Conservation (phyloP, 2,888 invertebrate species). For the Spisula subtruncata region DNA sequence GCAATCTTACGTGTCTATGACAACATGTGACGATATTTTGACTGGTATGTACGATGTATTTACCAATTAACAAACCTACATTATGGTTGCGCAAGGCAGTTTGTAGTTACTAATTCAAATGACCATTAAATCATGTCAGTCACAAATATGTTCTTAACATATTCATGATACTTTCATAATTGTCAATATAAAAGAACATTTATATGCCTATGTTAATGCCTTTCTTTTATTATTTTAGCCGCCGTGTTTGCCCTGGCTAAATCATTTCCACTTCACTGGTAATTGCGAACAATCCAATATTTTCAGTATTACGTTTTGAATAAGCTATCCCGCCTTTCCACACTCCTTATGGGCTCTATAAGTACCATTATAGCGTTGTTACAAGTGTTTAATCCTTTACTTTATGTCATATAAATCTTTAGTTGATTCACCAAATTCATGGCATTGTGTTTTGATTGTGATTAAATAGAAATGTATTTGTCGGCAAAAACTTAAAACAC, state of each 20-base stretch:
- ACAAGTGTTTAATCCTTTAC: slow-evolving; percentile 3
- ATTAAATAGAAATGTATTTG: not conserved
- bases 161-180: no score
- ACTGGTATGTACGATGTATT: no score
- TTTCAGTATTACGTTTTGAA: not conserved
- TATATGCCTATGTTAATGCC: no score
- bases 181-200: no score
- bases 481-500: not conserved
- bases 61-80: no score
- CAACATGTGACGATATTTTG: no score
- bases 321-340: not conserved
- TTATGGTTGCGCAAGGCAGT: no score
- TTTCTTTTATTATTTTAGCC: not conserved
- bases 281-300: slow-evolving; percentile 10
- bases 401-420: slow-evolving; percentile 9
- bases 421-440: not conserved
- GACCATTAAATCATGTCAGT: no score
- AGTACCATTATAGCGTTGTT: not conserved
- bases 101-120: no score
- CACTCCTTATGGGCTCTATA: not conserved
- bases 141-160: no score
- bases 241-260: not conserved
- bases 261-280: not conserved
- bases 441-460: not conserved
- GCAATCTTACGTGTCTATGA: no score